Conservation (phyloP, 2,113 vertebrate genomes). For the Lophura nycthemera region DNA sequence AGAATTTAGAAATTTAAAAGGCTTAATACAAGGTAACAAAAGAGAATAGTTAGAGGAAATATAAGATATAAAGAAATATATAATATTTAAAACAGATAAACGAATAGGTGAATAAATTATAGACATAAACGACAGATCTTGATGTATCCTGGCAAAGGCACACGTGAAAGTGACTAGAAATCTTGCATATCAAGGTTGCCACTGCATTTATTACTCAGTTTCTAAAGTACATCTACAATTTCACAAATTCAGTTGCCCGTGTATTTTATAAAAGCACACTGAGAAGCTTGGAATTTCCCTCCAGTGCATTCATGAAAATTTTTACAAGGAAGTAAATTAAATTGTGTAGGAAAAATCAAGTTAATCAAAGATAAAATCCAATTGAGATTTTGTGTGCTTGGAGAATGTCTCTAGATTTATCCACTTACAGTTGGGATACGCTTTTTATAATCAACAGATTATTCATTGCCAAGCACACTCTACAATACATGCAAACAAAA, state of each 20-base stretch:
- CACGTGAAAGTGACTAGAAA: neutral
- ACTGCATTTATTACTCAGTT: neutral
- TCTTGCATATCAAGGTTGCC: neutral
- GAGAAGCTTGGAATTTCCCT: neutral
- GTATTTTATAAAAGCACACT: neutral
- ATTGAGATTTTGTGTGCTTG: neutral
- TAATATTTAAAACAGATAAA: constrained; percentile 2
- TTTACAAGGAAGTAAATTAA: neutral
- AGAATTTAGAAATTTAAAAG: neutral
- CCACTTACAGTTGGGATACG: neutral
- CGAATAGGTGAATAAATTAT: neutral
- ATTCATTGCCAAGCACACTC: neutral
- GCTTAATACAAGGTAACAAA: neutral
- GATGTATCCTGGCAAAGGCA: neutral
- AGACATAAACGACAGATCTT: neutral
- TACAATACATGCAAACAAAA: neutral
- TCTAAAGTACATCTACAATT: neutral
- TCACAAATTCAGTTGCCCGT: neutral
- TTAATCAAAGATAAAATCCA: constrained; percentile 26
- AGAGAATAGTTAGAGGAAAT: neutral
- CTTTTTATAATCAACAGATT: neutral
- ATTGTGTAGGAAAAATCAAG: neutral
- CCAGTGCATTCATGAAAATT: neutral
- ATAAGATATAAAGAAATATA: neutral
- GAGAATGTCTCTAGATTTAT: neutral